Conservation (phyloP, 2,888 invertebrate species). For the Protophormia terraenovae region DNA sequence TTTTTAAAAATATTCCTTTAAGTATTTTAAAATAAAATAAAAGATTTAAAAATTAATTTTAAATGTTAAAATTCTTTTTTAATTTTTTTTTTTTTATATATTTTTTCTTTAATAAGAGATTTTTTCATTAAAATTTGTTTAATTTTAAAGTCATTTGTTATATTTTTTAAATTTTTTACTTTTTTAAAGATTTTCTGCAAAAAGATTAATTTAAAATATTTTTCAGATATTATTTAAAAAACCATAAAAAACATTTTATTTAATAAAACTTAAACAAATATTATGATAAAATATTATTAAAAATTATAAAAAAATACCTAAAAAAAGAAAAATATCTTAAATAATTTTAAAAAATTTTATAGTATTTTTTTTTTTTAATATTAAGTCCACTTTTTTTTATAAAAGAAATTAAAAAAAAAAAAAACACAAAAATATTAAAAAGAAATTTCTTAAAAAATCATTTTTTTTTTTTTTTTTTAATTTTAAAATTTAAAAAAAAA, state of each 20-base stretch:
- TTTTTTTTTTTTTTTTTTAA: too few relatives aligned
- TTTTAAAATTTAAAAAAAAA: not conserved
- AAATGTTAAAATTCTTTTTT: too few relatives aligned
- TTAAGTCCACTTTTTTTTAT: conserved; percentile 22
- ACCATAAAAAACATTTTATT: too few relatives aligned
- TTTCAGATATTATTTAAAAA: not conserved
- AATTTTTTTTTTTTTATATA: not conserved
- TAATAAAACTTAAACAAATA: too few relatives aligned
- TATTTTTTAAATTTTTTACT: not conserved
- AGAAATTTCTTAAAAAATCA: too few relatives aligned
- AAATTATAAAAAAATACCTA: conserved; percentile 33
- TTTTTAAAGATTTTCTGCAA: not conserved
- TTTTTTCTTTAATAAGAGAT: not conserved
- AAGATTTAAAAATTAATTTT: too few relatives aligned
- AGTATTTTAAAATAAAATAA: too few relatives aligned
- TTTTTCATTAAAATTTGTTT: not conserved
- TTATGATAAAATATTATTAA: too few relatives aligned
- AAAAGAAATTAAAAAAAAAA: conserved; percentile 1
- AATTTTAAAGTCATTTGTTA: not conserved
- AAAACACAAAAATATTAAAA: too few relatives aligned
- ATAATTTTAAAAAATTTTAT: conserved; percentile 50
- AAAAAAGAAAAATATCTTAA: conserved; percentile 1
- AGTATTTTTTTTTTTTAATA: conserved; percentile 44
- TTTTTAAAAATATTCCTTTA: too few relatives aligned
- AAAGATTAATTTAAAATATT: not conserved